These are phyloP conservation scores for Formica exsecta DNA, from an alignment of 1,140 invertebrate species.

Conservation along the genomic window DNA sequence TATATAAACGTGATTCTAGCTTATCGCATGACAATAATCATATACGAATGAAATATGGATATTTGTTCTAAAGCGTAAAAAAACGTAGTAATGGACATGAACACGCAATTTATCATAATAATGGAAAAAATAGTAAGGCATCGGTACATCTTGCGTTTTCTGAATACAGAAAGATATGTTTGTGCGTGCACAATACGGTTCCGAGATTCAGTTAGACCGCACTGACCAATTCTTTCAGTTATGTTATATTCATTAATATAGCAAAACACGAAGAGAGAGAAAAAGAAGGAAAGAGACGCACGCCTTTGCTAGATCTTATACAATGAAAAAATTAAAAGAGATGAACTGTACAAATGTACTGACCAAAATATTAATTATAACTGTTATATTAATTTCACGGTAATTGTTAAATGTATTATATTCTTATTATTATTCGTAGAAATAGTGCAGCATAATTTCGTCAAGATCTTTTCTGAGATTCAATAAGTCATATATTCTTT, in stretches of 20 bases:
- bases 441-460: background rate
- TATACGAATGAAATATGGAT: conserved; percentile 9
- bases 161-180: conserved; percentile 35
- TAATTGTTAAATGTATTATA: background rate
- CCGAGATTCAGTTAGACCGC: conserved; percentile 28
- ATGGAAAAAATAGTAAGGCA: conserved; percentile 52
- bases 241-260: conserved; percentile 44
- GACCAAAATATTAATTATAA: background rate
- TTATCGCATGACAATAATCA: conserved; percentile 24
- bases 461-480: background rate
- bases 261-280: background rate
- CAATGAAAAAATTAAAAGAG: background rate
- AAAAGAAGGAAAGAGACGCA: too few relatives aligned
- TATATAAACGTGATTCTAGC: background rate
- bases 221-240: conserved; percentile 30
- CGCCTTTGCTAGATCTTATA: background rate
- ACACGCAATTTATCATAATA: conserved; percentile 29
- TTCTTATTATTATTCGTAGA: background rate
- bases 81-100: background rate
- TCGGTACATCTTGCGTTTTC: conserved; percentile 58
- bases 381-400: background rate
- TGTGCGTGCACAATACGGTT: conserved; percentile 20
- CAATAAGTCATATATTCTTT: background rate
- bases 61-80: conserved; percentile 28
- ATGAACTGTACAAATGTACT: background rate